These are phyloP conservation scores for Papilio aristodemus DNA, from an alignment of 1,140 invertebrate species.

Conservation along the genomic window DNA sequence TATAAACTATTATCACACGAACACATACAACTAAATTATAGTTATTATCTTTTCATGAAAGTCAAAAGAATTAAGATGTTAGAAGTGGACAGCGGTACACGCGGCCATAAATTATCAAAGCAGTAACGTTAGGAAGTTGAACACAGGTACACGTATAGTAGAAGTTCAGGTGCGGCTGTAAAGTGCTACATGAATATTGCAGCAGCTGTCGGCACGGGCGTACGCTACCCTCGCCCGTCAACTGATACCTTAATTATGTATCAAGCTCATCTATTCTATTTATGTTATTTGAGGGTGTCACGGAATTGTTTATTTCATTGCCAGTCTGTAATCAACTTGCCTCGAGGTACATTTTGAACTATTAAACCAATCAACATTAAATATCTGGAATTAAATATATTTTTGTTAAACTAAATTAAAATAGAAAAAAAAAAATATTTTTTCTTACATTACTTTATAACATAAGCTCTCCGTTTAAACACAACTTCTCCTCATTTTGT, in stretches of 20 bases:
- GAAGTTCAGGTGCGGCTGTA: conserved; percentile 45
- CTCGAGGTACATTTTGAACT: not conserved
- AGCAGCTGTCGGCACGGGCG: conserved; percentile 49
- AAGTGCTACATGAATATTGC: conserved; percentile 70
- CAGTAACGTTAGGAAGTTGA: not conserved
- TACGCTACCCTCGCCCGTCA: conserved; percentile 37
- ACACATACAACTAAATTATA: too few relatives aligned
- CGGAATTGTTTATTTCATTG: not conserved
- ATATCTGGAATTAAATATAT: too few relatives aligned
- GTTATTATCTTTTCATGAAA: too few relatives aligned
- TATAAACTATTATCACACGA: not conserved
- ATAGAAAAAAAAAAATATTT: too few relatives aligned
- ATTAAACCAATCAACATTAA: too few relatives aligned
- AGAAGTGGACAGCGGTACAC: too few relatives aligned
- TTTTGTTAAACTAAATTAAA: too few relatives aligned
- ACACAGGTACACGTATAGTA: conserved; percentile 36
- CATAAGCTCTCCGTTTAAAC: too few relatives aligned
- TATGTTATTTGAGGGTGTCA: not conserved
- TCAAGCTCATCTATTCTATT: not conserved
- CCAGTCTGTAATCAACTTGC: not conserved
- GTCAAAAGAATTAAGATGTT: too few relatives aligned
- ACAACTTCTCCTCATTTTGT: too few relatives aligned
- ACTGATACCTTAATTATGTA: conserved; percentile 21
- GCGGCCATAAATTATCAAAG: not conserved
- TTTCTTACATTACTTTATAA: too few relatives aligned